Conservation (phyloP, 2,113 vertebrate genomes). For the Pangasianodon gigas region DNA sequence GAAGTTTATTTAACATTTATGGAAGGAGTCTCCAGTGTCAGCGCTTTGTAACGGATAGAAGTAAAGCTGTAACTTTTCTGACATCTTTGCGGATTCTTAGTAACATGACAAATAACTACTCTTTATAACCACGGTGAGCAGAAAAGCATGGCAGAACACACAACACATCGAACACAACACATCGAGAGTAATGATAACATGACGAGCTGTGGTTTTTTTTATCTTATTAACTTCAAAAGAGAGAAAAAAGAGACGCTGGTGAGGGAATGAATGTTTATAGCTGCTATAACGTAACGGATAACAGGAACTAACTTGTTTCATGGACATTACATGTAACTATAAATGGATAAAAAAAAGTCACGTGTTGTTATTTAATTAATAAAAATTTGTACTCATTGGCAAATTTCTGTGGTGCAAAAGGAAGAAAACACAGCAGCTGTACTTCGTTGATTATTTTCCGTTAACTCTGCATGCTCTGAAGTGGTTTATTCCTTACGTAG, state of each 20-base stretch:
- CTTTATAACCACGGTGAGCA: not conserved
- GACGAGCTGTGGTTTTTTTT: not conserved
- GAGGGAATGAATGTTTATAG: not conserved
- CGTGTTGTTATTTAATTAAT: not conserved
- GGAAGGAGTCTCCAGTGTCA: not conserved
- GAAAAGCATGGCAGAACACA: not conserved
- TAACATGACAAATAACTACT: not conserved
- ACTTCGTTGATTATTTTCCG: too few relatives aligned
- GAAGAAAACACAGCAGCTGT: too few relatives aligned
- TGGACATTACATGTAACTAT: not conserved
- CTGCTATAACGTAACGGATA: not conserved
- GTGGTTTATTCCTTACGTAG: not conserved
- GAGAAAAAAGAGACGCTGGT: not conserved
- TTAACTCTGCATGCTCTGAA: too few relatives aligned
- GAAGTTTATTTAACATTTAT: not conserved
- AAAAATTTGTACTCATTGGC: too few relatives aligned
- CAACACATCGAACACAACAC: too few relatives aligned
- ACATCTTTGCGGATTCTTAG: not conserved
- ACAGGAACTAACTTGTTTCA: not conserved
- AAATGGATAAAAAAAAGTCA: not conserved
- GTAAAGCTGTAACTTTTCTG: not conserved
- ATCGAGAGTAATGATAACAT: not conserved
- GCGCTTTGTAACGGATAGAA: not conserved
- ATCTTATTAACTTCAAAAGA: not conserved
- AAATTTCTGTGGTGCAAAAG: too few relatives aligned